Base-by-base conservation (phyloP, 92 coral and sea anemone species). In the Epizoanthus stellaris region DNA sequence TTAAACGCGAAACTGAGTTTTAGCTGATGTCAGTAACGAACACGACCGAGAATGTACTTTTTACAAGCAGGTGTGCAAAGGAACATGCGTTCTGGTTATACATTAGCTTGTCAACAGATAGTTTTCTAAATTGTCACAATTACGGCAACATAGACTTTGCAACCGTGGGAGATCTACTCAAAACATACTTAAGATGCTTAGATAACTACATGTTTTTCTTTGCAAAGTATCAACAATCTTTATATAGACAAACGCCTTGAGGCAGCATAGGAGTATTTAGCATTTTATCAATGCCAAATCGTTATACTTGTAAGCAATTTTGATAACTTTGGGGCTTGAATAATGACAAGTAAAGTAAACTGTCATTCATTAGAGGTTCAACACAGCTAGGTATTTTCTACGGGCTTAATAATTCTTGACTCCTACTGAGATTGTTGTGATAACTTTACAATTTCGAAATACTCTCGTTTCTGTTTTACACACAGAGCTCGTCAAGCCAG, bases 141-240 rank as follows among this genome's bases (percentile, higher is more conserved):
- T 19, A 52, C 58, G 16, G 60, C 16, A 53, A 4, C 57, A 77
- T n/a, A 36, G 70, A 61, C 70, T 61, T 60, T 40, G 67, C 14
- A 79, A 21, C 65, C 71, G 83, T 79, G 61, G 83, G 83, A 79
- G 71, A 79, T 64, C 83, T 20, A 79, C 60, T 43, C 3, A 64
- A 79, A 62, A 23, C 83, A 79, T 79, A 59, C 53, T 63, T 63
- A 63, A 62, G 52, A 79, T 79, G 72, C 72, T 63, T 63, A 30
- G 45, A 63, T 63, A 70, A 45, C 25, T 79, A 59, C 60, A 60
- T 77, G 69, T 77, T 61, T 52, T 59, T 77, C 49, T 10, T 63
- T 64, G 40, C 34, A 12, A 63, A 20, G 47, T 79, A 79, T 79
- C 83, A 79, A 79, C 72, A 63, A 25, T 42, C 83, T 79, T 42